Evolutionary conservation across 2,797 vertebrate species (phyloP).

Genomic region (Megalops cyprinoides): DNA sequence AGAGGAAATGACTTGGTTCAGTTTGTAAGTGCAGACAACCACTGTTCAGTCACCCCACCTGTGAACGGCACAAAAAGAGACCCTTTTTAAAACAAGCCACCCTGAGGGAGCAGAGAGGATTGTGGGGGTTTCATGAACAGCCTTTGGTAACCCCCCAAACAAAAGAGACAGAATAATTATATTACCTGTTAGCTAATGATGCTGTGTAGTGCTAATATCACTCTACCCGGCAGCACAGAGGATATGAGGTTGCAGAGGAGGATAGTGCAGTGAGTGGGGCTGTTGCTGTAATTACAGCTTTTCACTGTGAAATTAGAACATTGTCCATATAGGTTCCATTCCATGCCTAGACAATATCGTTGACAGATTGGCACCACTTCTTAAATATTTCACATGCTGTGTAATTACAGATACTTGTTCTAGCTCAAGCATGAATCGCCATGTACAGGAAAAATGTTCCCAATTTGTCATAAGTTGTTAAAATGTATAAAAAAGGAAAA

Average conservation of each 20-base stretch:
- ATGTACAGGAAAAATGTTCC: constrained; percentile 39
- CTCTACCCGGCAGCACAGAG: constrained; percentile 84
- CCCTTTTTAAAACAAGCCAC: neutral
- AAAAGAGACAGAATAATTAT: constrained; percentile 89
- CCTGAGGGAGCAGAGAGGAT: neutral
- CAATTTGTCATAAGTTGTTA: constrained; percentile 50
- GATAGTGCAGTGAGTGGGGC: constrained; percentile 64
- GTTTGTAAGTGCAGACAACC: neutral
- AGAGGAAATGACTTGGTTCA: neutral
- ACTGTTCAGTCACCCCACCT: neutral
- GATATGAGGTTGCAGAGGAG: constrained; percentile 82
- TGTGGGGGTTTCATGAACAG: neutral
- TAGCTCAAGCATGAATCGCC: constrained; percentile 53
- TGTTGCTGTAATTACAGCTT: constrained; percentile 90
- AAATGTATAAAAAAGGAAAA: constrained; percentile 44
- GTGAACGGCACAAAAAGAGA: neutral
- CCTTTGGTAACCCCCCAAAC: constrained; percentile 59
- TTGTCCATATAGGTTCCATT: constrained; percentile 70
- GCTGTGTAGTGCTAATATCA: constrained; percentile 92
- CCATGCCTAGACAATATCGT: constrained; percentile 63
- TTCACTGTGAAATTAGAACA: constrained; percentile 90
- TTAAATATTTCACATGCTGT: constrained; percentile 70
- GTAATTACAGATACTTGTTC: constrained; percentile 72
- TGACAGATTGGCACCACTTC: constrained; percentile 63
- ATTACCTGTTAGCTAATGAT: constrained; percentile 93